A percentile compares a stretch with the other conserved stretches of the same genome.
These are phyloP conservation scores for Myrmophylax atrothorax DNA, from an alignment of 2,113 vertebrate genomes.

Conservation along the genomic window DNA sequence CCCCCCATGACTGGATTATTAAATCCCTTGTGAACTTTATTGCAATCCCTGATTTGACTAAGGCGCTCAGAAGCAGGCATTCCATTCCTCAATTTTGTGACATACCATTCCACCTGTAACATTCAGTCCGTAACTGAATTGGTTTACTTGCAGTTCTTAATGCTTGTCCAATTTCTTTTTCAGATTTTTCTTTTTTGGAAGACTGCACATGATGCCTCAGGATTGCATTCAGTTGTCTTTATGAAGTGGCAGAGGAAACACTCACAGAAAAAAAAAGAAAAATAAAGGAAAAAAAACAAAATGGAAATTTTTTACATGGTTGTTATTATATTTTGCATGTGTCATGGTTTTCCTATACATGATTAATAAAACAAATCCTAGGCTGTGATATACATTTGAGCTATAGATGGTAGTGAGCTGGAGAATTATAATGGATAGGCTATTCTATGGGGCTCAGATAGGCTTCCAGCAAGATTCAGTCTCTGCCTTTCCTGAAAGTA, in stretches of 20 bases:
- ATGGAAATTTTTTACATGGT: background rate
- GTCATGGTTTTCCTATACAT: background rate
- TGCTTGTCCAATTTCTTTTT: conserved; percentile 27
- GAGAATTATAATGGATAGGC: background rate
- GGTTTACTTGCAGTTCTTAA: conserved; percentile 35
- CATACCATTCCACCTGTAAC: background rate
- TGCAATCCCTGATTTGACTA: background rate
- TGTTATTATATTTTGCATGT: background rate
- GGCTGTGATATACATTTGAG: background rate
- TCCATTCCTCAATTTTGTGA: background rate
- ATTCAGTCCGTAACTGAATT: background rate
- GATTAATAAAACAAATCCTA: background rate
- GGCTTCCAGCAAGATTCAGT: conserved; percentile 6
- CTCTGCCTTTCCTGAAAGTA: background rate
- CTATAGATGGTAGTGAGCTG: background rate
- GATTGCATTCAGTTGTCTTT: background rate
- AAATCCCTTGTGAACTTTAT: background rate
- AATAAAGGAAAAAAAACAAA: background rate
- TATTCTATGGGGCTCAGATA: background rate
- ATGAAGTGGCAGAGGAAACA: background rate
- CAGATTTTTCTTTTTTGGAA: conserved; percentile 30
- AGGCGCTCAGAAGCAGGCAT: background rate
- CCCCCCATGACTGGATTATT: background rate
- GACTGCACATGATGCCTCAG: background rate
- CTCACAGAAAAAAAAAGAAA: background rate